A percentile compares a stretch with the other conserved stretches of the same genome.
phyloP scores from a whole-genome alignment of 2,797 vertebrate genomes.

The Apodemus agrarius region DNA sequence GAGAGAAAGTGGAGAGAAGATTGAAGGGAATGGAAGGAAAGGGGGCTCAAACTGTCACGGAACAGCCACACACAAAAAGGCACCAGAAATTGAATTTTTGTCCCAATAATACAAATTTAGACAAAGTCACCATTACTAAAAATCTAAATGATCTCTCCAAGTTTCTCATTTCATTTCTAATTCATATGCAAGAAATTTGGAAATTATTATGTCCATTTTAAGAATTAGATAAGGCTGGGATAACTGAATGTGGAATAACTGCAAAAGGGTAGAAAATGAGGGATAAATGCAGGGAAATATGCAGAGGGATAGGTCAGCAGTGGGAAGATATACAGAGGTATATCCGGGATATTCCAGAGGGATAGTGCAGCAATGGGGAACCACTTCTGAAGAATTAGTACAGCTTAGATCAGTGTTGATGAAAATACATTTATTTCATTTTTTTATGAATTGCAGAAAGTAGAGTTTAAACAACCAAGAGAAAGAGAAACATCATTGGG shows the following conservation, averaged over 20 bases:
- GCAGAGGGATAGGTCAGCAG: not conserved
- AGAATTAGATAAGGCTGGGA: not conserved
- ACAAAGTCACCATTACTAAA: not conserved
- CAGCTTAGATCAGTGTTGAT: not conserved
- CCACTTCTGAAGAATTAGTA: not conserved
- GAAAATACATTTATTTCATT: not conserved
- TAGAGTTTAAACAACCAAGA: not conserved
- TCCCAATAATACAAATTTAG: not conserved
- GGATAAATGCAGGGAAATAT: not conserved
- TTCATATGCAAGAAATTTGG: not conserved
- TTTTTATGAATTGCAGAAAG: not conserved
- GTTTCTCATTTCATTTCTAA: not conserved
- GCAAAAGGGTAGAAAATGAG: not conserved
- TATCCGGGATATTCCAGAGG: not conserved
- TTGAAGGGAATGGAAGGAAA: not conserved
- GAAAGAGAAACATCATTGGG: not conserved
- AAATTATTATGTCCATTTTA: not conserved
- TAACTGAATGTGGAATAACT: not conserved
- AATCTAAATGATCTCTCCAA: not conserved
- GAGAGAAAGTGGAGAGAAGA: not conserved
- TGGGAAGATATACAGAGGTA: not conserved
- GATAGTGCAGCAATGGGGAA: not conserved
- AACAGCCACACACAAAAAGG: not conserved
- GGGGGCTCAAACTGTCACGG: not conserved
- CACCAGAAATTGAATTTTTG: not conserved